A percentile compares a stretch with the other conserved stretches of the same genome.
phyloP scores from a whole-genome alignment of 2,888 invertebrate genomes.

The Dichetophora obliterata region DNA sequence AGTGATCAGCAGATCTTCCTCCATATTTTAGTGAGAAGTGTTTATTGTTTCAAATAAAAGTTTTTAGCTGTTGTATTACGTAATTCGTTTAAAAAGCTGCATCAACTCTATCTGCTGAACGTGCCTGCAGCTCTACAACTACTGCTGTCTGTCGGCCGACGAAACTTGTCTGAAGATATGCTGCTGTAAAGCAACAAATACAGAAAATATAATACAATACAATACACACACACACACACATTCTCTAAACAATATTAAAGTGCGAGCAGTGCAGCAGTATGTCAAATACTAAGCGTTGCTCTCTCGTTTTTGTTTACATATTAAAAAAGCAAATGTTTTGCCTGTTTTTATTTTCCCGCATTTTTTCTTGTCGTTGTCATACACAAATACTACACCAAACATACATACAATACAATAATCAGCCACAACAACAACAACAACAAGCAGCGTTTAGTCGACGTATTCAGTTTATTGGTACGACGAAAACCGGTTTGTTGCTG shows the following conservation, averaged over 20 bases:
- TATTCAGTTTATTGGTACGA: background rate
- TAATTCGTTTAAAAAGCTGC: background rate
- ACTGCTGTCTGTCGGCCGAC: conserved; percentile 31
- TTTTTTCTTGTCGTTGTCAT: conserved; percentile 16
- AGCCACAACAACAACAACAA: background rate
- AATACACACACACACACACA: background rate
- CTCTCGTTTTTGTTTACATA: background rate
- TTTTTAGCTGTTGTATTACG: background rate
- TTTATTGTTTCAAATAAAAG: background rate
- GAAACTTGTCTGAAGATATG: conserved; percentile 25
- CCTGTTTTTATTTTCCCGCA: conserved; percentile 11
- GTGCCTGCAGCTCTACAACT: background rate
- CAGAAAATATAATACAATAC: background rate
- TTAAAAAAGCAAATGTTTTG: background rate
- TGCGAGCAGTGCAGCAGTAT: no score
- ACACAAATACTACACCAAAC: background rate
- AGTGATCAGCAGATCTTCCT: background rate
- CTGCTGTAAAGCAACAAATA: conserved; percentile 13
- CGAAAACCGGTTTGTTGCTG: conserved; percentile 22
- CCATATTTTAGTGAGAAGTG: background rate
- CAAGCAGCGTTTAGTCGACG: background rate
- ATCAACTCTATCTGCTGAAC: background rate
- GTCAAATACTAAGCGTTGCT: no score
- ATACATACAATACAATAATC: background rate
- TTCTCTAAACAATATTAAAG: background rate